Conservation (phyloP, 2,113 vertebrate species). For the Zapus hudsonius region DNA sequence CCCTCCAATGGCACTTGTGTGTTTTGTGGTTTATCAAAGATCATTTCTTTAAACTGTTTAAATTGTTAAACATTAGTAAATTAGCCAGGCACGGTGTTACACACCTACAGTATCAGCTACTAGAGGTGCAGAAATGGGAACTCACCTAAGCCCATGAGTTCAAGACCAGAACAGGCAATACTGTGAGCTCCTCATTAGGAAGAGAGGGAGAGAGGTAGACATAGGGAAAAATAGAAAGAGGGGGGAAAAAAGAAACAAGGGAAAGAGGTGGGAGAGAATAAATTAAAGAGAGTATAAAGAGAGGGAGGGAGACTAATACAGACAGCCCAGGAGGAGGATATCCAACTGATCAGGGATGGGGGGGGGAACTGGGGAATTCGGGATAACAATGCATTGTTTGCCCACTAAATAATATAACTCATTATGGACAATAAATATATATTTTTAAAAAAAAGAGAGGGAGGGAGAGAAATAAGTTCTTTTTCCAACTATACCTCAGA, state of each 20-base stretch:
- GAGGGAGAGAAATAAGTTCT: not conserved
- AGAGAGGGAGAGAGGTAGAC: not conserved
- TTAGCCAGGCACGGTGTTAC: not conserved
- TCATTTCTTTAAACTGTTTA: not conserved
- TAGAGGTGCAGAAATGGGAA: not conserved
- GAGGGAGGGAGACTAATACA: not conserved
- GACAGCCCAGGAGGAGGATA: no score
- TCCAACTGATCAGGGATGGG: no score
- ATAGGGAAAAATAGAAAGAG: no score
- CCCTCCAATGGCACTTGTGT: not conserved
- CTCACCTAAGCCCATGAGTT: not conserved
- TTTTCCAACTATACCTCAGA: not conserved
- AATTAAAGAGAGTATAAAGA: not conserved
- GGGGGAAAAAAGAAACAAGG: not conserved
- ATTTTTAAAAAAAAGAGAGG: not conserved
- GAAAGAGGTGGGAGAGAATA: not conserved
- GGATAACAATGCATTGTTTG: no score
- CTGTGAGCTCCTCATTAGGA: not conserved
- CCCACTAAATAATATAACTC: no score
- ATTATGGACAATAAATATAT: no score
- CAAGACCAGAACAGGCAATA: not conserved
- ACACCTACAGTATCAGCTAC: not conserved
- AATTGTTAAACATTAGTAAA: slow-evolving; percentile 43
- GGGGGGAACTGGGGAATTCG: no score
- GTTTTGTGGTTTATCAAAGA: not conserved